phyloP scores from a whole-genome alignment of 1,140 invertebrate species.

The Eumeta japonica region DNA sequence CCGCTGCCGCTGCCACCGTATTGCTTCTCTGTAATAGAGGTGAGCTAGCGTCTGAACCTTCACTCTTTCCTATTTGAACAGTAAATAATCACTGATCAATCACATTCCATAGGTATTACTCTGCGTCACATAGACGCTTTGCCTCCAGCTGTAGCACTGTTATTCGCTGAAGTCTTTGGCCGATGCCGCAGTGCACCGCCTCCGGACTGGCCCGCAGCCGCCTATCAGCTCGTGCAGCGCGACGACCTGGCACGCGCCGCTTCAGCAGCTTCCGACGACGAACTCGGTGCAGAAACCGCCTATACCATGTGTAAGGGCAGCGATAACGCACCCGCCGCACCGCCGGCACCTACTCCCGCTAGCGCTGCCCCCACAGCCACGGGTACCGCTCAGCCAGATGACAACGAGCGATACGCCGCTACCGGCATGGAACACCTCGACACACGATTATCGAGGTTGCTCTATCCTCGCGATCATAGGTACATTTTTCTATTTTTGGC shows the following conservation, averaged over 20 bases:
- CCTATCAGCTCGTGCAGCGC: slow-evolving; percentile 78
- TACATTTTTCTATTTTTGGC: too few species aligned
- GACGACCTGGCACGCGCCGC: slow-evolving; percentile 71
- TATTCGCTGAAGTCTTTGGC: slow-evolving; percentile 74
- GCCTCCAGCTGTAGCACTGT: slow-evolving; percentile 72
- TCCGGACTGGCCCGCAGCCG: slow-evolving; percentile 71
- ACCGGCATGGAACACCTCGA: slow-evolving; percentile 59
- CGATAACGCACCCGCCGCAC: slow-evolving; percentile 29
- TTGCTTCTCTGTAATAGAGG: too few species aligned
- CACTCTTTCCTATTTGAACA: too few species aligned
- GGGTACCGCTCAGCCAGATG: slow-evolving; percentile 17
- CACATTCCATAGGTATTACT: slow-evolving; percentile 71
- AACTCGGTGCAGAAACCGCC: slow-evolving; percentile 10
- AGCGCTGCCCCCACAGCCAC: neutral
- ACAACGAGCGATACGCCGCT: slow-evolving; percentile 19
- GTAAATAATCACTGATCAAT: too few species aligned
- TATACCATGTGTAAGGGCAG: slow-evolving; percentile 23
- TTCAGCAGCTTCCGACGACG: neutral
- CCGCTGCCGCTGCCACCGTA: too few species aligned
- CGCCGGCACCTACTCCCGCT: neutral
- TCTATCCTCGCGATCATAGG: slow-evolving; percentile 68
- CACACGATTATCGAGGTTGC: slow-evolving; percentile 63
- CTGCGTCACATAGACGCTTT: slow-evolving; percentile 71
- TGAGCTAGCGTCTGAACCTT: too few species aligned
- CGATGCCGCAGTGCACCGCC: slow-evolving; percentile 75